Conservation (phyloP, 1,140 invertebrate species). For the Cyphomyrmex costatus region DNA sequence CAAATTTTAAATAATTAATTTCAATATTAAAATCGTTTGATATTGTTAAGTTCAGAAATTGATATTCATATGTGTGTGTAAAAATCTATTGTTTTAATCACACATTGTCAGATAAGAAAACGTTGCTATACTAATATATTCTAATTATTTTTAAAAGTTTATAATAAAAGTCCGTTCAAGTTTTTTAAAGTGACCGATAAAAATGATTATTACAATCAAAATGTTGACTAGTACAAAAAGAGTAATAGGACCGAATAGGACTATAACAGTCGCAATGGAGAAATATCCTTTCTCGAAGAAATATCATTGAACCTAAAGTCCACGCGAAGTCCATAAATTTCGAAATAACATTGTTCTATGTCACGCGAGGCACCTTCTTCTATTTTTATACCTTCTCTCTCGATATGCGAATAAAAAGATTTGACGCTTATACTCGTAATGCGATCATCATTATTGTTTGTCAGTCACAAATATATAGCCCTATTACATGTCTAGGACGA, state of each 20-base stretch:
- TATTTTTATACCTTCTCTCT: constrained; percentile 43
- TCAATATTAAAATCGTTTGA: not conserved
- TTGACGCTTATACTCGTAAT: constrained; percentile 44
- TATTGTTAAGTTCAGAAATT: constrained; percentile 31
- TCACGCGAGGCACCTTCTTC: constrained; percentile 60
- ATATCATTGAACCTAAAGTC: constrained; percentile 50
- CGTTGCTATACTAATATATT: constrained; percentile 3
- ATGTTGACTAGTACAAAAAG: constrained; percentile 19
- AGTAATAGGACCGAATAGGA: not conserved
- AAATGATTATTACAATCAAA: constrained; percentile 37
- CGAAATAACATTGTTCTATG: constrained; percentile 42
- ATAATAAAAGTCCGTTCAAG: constrained; percentile 12
- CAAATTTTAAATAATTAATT: constrained; percentile 14
- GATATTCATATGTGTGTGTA: not conserved
- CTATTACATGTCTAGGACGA: constrained; percentile 49
- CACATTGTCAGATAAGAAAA: not conserved
- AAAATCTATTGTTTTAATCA: constrained; percentile 31
- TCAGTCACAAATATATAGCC: constrained; percentile 42
- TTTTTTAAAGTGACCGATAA: not conserved
- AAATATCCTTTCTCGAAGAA: constrained; percentile 41
- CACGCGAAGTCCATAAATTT: constrained; percentile 38
- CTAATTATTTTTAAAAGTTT: not conserved
- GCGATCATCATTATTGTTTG: constrained; percentile 53
- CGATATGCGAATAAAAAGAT: constrained; percentile 58
- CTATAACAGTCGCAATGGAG: constrained; percentile 17